Evolutionary conservation across 2,797 vertebrate species (phyloP), one percentile per base, ranked within the genome.

Genomic region (Dryobates pubescens): DNA sequence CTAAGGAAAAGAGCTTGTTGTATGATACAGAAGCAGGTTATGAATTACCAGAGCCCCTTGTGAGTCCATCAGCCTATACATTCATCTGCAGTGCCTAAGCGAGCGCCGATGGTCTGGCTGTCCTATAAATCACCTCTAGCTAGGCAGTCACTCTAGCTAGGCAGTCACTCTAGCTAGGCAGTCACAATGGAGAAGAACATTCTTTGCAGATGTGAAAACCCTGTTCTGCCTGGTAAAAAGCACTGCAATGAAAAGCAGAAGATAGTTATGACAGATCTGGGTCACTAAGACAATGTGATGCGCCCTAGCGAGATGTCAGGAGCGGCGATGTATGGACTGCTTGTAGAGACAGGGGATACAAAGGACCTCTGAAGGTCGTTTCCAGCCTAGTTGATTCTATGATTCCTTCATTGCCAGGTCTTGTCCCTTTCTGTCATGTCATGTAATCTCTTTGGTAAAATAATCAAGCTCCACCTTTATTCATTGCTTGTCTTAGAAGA

Each of bases 281-380:
- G 95, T 94, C 90, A 94, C 70, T 81, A 81, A 90, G 79, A 89
- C 83, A 90, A 90, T 87, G 70, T 51, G 88, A 36, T 57, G 56
- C 92, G 63, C 73, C 16, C 63, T 73, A 81, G 53, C 10, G 57
- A 72, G 75, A 81, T 47, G 64, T 58, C 78, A 70, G 81, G 74
- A 85, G 70, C 91, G 90, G 43, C 57, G 45, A 41, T 64, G 43
- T 77, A 75, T 57, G 30, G 78, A 41, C 12, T 80, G 80, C 27
- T 69, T 85, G 70, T 77, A 82, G 41, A 85, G 56, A 41, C 11
- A 22, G 27, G 1, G 14, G 24, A 22, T 59, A 87, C 30, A 86
- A 85, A 94, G 34, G 47, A 64, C 41, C 51, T 76, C 38, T 38
- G 38, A 38, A 38, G 38, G 38, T 13, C 38, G 38, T 38, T 38